Base-by-base conservation (phyloP, 2,888 invertebrate species). In the Ariolimax columbianus region DNA sequence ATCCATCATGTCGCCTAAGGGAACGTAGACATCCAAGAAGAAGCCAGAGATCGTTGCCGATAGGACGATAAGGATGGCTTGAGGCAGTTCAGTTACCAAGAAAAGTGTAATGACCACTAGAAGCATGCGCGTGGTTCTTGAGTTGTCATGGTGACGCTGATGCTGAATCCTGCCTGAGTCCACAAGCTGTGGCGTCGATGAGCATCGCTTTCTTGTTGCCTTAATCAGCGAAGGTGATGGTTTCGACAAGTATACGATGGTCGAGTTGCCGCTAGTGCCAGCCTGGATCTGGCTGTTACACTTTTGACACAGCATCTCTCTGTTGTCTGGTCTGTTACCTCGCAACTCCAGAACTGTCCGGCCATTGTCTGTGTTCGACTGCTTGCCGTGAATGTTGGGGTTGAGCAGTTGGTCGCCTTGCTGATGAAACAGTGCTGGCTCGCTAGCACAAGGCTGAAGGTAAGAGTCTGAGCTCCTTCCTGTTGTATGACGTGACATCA, bases 71-170 rank as follows among this genome's bases (percentile, higher is more conserved):
- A 95, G 91, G 23, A 95, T 91, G 0, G 94, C 97, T 93, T 98
- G 98, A 0, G 98, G 98, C 87, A 98, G 96, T 93, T 98, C 98
- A 0, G 98, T 98, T 86, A 97, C 96, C 11, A 98, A 95, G 93
- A 98, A 98, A 14, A 98, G 95, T 0, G 98, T 95, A 75, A 98
- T 95, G 33, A 98, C 96, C 0, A 97, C 97, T 30, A 98, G 95
- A 89, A 98, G 95, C 98, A 98, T 98, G 82, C 96, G 95, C 0
- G 98, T 98, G 0, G 98, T 98, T 72, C 98, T 96, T 93, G 97
- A 90, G 79, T 92, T 90, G 82, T 92, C 91, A 33, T 70, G 77
- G 40, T 78, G 77, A 40, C 83, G 83, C 11, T 14, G 40, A 4
- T n/a, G 59, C 19, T 72, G 51, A 11, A 43, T 19, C 19, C 36